A percentile compares a stretch with the other conserved stretches of the same genome.
Conservation (phyloP, 2,888 invertebrate genomes). For the Macaria notata region DNA sequence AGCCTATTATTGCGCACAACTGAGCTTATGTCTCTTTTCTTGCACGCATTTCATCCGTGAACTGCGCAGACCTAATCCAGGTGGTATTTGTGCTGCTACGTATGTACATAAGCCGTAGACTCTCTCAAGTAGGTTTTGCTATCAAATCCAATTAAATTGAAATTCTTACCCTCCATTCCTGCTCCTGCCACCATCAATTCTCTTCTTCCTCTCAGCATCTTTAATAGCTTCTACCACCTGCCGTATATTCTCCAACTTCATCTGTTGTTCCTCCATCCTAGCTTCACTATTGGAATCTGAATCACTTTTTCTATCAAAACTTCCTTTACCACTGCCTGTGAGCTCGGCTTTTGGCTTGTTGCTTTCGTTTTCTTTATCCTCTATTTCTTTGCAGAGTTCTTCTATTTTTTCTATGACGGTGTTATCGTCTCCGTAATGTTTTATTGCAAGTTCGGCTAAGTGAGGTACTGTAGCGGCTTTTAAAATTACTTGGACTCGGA, state of each 20-base stretch:
- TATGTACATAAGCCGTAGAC: too few relatives aligned
- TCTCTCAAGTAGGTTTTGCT: too few relatives aligned
- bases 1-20: too few relatives aligned
- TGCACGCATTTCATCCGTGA: too few relatives aligned
- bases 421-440: constrained; percentile 48
- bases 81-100: too few relatives aligned
- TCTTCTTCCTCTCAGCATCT: constrained; percentile 9
- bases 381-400: constrained; percentile 11
- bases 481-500: constrained; percentile 63
- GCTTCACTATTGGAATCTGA: background rate
- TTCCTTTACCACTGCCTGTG: background rate
- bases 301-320: background rate
- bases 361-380: constrained; percentile 2
- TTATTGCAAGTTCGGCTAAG: constrained; percentile 46
- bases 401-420: constrained; percentile 40
- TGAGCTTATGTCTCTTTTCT: too few relatives aligned
- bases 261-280: background rate
- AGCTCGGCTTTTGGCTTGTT: background rate
- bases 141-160: too few relatives aligned
- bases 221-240: constrained; percentile 7
- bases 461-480: constrained; percentile 48
- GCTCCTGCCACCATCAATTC: background rate
- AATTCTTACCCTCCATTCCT: background rate
- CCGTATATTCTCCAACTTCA: constrained; percentile 2
- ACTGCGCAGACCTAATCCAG: too few relatives aligned